Evolutionary conservation across 2,797 vertebrate genomes (phyloP).

Genomic region (Leontopithecus rosalia): DNA sequence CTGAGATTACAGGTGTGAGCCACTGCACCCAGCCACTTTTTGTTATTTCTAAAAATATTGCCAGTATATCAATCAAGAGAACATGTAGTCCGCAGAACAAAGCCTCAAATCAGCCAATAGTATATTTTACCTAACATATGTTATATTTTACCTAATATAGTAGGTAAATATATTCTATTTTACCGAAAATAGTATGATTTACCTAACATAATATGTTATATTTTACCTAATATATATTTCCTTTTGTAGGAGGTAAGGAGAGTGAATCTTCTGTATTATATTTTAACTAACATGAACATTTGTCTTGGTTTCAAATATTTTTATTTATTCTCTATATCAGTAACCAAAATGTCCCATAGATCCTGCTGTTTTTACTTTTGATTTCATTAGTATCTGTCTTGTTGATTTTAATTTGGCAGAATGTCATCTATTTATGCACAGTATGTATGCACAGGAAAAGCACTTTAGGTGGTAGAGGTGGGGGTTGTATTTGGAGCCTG

Average conservation of each 20-base stretch:
- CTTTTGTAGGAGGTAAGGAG: too few species aligned
- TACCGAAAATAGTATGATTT: too few species aligned
- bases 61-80: background rate
- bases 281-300: background rate
- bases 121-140: background rate
- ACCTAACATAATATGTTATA: too few species aligned
- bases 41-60: background rate
- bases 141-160: too few species aligned
- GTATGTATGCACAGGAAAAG: background rate
- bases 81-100: background rate
- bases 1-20: too few species aligned
- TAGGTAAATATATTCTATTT: too few species aligned
- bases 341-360: background rate
- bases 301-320: constrained; percentile 37
- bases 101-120: background rate
- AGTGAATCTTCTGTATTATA: too few species aligned
- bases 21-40: too few species aligned
- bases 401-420: constrained; percentile 23
- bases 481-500: rapidly evolving
- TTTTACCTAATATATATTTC: too few species aligned
- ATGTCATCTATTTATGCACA: background rate
- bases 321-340: background rate
- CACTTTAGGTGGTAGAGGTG: background rate
- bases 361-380: background rate
- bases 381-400: background rate